Conservation (phyloP, 1,140 invertebrate genomes). For the Zaprionus vittiger region DNA sequence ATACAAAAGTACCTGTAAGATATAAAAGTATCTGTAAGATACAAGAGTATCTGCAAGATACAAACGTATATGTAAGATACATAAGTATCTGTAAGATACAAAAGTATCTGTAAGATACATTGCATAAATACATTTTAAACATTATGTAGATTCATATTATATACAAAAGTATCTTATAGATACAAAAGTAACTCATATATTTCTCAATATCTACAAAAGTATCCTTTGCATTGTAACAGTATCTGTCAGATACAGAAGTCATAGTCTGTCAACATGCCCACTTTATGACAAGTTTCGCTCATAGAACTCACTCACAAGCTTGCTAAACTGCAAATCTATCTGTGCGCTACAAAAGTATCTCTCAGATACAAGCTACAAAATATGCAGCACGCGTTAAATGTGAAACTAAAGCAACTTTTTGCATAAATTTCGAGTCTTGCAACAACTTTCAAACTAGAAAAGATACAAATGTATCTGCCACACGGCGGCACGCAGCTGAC, state of each 20-base stretch:
- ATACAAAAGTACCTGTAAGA: neutral
- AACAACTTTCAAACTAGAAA: neutral
- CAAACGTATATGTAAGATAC: neutral
- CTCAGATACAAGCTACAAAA: neutral
- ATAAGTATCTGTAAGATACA: neutral
- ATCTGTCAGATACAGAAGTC: neutral
- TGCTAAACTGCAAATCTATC: neutral
- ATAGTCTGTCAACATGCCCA: neutral
- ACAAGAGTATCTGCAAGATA: neutral
- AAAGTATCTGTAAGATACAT: neutral
- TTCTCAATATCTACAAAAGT: neutral
- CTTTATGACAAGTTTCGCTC: neutral
- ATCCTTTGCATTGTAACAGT: neutral
- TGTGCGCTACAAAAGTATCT: neutral
- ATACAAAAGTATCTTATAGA: neutral
- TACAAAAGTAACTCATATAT: neutral
- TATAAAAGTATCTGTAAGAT: neutral
- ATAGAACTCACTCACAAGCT: neutral
- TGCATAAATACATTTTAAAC: no score
- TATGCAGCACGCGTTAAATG: neutral
- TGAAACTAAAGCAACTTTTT: neutral
- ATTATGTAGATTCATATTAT: no score
- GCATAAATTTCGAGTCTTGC: neutral
- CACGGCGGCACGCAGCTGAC: neutral
- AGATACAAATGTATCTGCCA: constrained; percentile 7